Evolutionary conservation across 2,113 vertebrate genomes (phyloP).

Genomic region (Etheostoma cragini): DNA sequence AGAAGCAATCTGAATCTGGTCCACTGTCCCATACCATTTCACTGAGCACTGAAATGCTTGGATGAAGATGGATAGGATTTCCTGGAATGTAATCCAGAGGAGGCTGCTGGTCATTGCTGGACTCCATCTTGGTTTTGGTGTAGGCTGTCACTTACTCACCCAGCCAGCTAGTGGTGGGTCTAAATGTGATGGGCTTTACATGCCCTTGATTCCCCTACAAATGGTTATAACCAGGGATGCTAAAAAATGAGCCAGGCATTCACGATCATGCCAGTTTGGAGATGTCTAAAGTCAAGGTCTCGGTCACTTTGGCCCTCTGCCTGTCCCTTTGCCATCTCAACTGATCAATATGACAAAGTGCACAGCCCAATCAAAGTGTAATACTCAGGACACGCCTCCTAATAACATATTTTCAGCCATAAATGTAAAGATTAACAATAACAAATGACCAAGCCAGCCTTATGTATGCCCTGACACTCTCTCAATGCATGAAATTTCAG

Average conservation of each 20-base stretch:
- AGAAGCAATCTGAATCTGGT: constrained; percentile 72
- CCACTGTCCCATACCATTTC: constrained; percentile 64
- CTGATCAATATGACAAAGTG: constrained; percentile 82
- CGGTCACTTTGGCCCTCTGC: constrained; percentile 60
- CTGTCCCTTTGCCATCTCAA: constrained; percentile 41
- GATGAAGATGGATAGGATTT: constrained; percentile 82
- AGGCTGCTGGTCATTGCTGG: constrained; percentile 73
- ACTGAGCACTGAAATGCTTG: constrained; percentile 72
- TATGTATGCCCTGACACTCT: constrained; percentile 71
- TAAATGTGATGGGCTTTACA: constrained; percentile 70
- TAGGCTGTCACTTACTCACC: constrained; percentile 70
- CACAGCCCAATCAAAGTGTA: constrained; percentile 76
- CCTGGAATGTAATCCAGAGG: constrained; percentile 71
- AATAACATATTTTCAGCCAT: constrained; percentile 84
- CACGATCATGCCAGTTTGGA: constrained; percentile 71
- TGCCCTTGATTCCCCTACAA: constrained; percentile 79
- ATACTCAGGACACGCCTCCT: constrained; percentile 78
- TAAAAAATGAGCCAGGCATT: constrained; percentile 69
- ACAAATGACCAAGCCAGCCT: constrained; percentile 81
- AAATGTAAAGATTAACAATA: constrained; percentile 85
- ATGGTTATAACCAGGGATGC: constrained; percentile 75
- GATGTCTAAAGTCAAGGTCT: constrained; percentile 81
- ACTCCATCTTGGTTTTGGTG: constrained; percentile 68
- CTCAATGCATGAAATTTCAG: constrained; percentile 85
- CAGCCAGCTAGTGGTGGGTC: constrained; percentile 45